A percentile compares a stretch with the other conserved stretches of the same genome.
phyloP scores from a whole-genome alignment of 1,140 invertebrate genomes.

The Theocolax elegans region DNA sequence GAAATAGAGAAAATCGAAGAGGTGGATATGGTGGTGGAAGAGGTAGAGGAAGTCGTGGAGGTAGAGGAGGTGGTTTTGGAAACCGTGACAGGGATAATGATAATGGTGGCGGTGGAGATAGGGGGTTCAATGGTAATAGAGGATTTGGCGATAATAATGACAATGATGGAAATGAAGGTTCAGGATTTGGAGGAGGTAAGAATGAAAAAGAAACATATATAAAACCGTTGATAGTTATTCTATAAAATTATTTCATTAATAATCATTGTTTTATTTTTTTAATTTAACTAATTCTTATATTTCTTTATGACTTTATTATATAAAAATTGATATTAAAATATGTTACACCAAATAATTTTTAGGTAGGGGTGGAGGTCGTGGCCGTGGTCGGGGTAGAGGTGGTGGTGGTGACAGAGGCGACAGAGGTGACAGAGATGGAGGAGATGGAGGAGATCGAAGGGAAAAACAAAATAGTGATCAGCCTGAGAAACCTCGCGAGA shows the following conservation, averaged over 20 bases:
- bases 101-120: constrained; percentile 11
- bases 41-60: constrained; percentile 22
- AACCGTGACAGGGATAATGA: constrained; percentile 36
- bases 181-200: constrained; percentile 40
- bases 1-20: neutral
- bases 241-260: no score
- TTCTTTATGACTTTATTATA: no score
- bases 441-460: constrained; percentile 17
- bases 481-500: constrained; percentile 52
- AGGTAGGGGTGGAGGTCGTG: constrained; percentile 12
- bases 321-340: no score
- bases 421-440: constrained; percentile 24
- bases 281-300: no score
- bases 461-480: constrained; percentile 14
- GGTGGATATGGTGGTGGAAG: constrained; percentile 39
- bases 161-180: constrained; percentile 3
- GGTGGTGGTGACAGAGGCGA: constrained; percentile 30
- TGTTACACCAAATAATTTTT: no score
- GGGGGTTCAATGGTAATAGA: constrained; percentile 3
- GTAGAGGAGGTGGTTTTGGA: constrained; percentile 33
- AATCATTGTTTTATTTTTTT: no score
- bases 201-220: no score
- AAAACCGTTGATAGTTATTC: no score
- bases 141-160: constrained; percentile 28
- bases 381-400: constrained; percentile 35